These are phyloP conservation scores for Cetonia aurata DNA, from an alignment of 2,888 invertebrate species.

Conservation along the genomic window DNA sequence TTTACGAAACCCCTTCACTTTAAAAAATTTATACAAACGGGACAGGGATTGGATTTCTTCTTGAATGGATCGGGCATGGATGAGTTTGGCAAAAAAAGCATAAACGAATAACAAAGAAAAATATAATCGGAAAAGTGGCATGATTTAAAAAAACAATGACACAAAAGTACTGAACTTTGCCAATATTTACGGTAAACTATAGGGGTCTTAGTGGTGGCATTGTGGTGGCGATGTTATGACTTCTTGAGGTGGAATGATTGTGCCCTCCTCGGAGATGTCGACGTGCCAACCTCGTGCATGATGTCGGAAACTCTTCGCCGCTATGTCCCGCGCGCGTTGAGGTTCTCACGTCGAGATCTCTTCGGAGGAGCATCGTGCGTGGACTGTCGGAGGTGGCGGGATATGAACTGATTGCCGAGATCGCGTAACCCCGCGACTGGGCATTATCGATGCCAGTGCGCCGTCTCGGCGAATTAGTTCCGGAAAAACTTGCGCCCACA, in stretches of 20 bases:
- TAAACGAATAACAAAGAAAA: neutral
- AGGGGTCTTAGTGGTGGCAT: conserved; percentile 75
- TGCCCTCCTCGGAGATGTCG: conserved; percentile 75
- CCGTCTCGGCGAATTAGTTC: conserved; percentile 49
- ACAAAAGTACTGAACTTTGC: conserved; percentile 4
- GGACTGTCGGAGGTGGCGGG: conserved; percentile 46
- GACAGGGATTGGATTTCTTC: no score
- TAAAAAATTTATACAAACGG: no score
- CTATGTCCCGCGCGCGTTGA: conserved; percentile 42
- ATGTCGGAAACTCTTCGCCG: conserved; percentile 53
- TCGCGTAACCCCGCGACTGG: conserved; percentile 47
- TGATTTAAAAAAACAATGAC: neutral
- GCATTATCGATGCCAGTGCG: conserved; percentile 62
- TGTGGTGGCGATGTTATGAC: conserved; percentile 78
- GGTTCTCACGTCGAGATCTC: conserved; percentile 31
- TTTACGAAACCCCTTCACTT: no score
- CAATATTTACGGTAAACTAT: conserved; percentile 68
- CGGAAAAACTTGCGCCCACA: conserved; percentile 25
- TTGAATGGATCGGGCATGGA: no score
- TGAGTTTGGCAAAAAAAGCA: no score
- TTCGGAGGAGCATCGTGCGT: conserved; percentile 36
- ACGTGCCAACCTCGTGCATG: conserved; percentile 70
- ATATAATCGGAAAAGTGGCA: neutral
- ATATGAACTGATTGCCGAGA: conserved; percentile 52
- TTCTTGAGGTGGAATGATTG: conserved; percentile 76